Base-by-base conservation (phyloP, 2,113 vertebrate genomes). In the Equus przewalskii region DNA sequence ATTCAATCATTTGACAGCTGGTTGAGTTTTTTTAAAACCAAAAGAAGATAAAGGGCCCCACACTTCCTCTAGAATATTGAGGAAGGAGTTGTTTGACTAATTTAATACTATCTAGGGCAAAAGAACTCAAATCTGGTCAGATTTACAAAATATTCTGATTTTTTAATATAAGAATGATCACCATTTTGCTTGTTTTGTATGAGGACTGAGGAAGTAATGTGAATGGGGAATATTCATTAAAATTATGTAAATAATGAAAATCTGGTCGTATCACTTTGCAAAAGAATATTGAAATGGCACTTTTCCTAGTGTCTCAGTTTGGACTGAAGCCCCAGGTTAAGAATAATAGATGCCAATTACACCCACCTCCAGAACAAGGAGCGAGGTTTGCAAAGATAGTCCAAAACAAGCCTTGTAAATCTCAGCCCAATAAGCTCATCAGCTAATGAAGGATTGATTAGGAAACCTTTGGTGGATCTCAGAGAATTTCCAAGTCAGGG, bases 1-100 rank as follows among this genome's bases (percentile, higher is more conserved):
- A 64, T 91, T 85, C 75, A 95, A 97, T 44, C 24, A 2, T 92
- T 92, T 94, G 92, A 98, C 80, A 95, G 65, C 76, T 89, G 72
- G 81, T 58, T 95, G 84, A 78, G 67, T 30, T 86, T 94, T 75
- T 67, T 80, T 60, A 8, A 46, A 78, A 91, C 51, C 41, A 73
- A 89, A 96, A 84, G 36, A 90, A 89, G 44, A 79, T 60, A 85
- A 96, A 87, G 26, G 54, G 5, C 6, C n/a, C 70, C 73, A 33
- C 30, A 49, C 5, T 91, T 97, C 46, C 75, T 67, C 3, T 60
- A 90, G 49, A 81, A 56, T 85, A 84, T 26, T 88, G 49, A 97
- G 44, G n/a, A 83, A 91, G 76, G 30, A 96, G 92, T 69, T 94
- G 9, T 80, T 76, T 89, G 51, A 67, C 49, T 81, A 49, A 88